Percentiles rank a stretch among this genome's conserved stretches.
Evolutionary conservation across 1,140 invertebrate species (phyloP).

Genomic region (Wiebesia pumilae): DNA sequence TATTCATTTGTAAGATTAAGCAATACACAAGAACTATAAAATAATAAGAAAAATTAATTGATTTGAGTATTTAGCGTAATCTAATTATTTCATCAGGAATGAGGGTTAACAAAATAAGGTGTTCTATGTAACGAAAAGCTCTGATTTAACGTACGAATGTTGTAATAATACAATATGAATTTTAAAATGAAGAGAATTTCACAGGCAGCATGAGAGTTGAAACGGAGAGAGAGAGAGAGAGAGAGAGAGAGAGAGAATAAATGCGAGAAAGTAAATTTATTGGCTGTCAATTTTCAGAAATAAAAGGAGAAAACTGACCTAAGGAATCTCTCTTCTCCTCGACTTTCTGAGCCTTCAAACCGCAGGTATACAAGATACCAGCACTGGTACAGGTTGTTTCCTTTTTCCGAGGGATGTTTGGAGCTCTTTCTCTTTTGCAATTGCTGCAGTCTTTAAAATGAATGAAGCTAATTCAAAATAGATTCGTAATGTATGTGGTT

Average conservation of each 20-base stretch:
- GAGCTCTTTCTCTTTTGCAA: conserved; percentile 1
- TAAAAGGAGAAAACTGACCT: not conserved
- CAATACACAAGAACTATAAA: no score
- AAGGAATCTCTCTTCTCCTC: not conserved
- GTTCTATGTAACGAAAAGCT: not conserved
- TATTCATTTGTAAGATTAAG: no score
- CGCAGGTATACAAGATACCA: not conserved
- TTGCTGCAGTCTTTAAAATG: not conserved
- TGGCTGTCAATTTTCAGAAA: conserved; percentile 5
- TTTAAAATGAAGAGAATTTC: not conserved
- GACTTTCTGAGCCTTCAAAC: not conserved
- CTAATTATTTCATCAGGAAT: not conserved
- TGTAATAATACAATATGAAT: not conserved
- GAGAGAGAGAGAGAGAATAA: not conserved
- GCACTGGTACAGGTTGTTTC: not conserved
- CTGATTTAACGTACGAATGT: not conserved
- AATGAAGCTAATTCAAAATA: not conserved
- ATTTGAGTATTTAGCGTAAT: not conserved
- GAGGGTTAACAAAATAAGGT: not conserved
- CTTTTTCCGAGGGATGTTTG: conserved; percentile 3
- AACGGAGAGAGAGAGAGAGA: not conserved
- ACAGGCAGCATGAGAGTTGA: not conserved
- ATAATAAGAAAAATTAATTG: no score
- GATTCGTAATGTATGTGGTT: no score
- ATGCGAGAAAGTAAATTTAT: not conserved